Conservation (phyloP, 2,797 vertebrate species). For the Trematomus bernacchii region DNA sequence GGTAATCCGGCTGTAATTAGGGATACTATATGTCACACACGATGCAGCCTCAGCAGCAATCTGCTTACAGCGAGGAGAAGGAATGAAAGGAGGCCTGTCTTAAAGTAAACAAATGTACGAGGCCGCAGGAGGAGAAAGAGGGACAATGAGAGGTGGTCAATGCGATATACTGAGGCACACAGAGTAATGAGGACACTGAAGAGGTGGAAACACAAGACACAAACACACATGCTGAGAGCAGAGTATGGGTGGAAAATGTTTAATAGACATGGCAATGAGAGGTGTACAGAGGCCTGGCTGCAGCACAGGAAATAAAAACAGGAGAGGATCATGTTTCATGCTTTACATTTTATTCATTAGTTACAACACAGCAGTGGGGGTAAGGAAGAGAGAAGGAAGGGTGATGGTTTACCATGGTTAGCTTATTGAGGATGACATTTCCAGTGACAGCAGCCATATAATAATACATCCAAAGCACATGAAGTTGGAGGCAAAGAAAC, state of each 20-base stretch:
- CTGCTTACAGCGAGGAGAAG: constrained; percentile 54
- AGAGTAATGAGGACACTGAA: constrained; percentile 69
- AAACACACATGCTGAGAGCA: constrained; percentile 68
- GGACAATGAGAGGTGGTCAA: constrained; percentile 52
- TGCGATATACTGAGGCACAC: constrained; percentile 47
- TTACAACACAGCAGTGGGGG: constrained; percentile 45
- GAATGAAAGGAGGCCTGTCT: constrained; percentile 44
- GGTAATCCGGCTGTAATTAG: constrained; percentile 80
- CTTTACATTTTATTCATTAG: constrained; percentile 69
- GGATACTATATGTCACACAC: constrained; percentile 65
- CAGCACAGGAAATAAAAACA: constrained; percentile 64
- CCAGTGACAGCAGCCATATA: constrained; percentile 49
- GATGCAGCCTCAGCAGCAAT: constrained; percentile 43
- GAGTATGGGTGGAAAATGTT: constrained; percentile 64
- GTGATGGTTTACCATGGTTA: constrained; percentile 63
- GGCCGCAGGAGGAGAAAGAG: constrained; percentile 43
- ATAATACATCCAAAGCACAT: constrained; percentile 46
- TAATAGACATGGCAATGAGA: constrained; percentile 63
- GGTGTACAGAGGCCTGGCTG: constrained; percentile 55
- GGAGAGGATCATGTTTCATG: constrained; percentile 68
- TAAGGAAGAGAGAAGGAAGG: neutral
- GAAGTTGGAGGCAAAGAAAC: constrained; percentile 64
- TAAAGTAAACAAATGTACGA: constrained; percentile 70
- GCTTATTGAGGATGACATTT: constrained; percentile 57
- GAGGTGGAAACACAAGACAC: constrained; percentile 63